Conservation (phyloP, 2,888 invertebrate genomes). For the Mythimna lalbum region DNA sequence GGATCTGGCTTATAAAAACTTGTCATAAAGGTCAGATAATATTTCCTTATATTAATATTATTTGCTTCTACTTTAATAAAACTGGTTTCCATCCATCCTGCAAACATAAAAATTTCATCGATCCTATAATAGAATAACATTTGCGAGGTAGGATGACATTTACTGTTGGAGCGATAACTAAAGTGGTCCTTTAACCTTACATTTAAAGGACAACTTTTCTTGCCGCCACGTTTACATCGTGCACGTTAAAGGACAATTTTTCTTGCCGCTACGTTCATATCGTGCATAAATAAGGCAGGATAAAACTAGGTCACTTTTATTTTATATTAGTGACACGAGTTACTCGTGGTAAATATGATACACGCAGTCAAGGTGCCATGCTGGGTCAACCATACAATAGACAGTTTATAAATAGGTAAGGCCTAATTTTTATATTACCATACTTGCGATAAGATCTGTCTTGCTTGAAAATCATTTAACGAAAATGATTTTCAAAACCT, state of each 20-base stretch:
- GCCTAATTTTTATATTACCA: slow-evolving; percentile 7
- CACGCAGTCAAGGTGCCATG: slow-evolving; percentile 19
- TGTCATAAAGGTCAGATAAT: neutral
- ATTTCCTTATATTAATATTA: no score
- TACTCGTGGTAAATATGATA: slow-evolving; percentile 43
- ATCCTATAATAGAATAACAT: slow-evolving; percentile 40
- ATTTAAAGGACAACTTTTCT: no score
- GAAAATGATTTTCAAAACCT: neutral
- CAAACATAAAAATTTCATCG: slow-evolving; percentile 26
- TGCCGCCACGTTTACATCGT: slow-evolving; percentile 18
- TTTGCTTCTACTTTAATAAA: slow-evolving; percentile 2
- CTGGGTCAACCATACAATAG: slow-evolving; percentile 26
- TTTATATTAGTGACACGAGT: slow-evolving; percentile 49
- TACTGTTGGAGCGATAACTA: slow-evolving; percentile 39
- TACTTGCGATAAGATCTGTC: neutral
- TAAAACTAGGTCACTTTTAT: slow-evolving; percentile 49
- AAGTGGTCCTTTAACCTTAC: slow-evolving; percentile 48
- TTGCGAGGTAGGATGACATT: slow-evolving; percentile 48
- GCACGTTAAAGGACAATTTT: slow-evolving; percentile 5
- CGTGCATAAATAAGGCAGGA: slow-evolving; percentile 28
- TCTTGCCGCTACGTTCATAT: slow-evolving; percentile 18
- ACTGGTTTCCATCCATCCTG: slow-evolving; percentile 6
- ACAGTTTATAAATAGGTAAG: slow-evolving; percentile 10
- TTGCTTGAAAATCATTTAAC: no score
- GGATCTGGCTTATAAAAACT: neutral